phyloP scores from a whole-genome alignment of 2,888 invertebrate species.

The Idaea dimidiata region DNA sequence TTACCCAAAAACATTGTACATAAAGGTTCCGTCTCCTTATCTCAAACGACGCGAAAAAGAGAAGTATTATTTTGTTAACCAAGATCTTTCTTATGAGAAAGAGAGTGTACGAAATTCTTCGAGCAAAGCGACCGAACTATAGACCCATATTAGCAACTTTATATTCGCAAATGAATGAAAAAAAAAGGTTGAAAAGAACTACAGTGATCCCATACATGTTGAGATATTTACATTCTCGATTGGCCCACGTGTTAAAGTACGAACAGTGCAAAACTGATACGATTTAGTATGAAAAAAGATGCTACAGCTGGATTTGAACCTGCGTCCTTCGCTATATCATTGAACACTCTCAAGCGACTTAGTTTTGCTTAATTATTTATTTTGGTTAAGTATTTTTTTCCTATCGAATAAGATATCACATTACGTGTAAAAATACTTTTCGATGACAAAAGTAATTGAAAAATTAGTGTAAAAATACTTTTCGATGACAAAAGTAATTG shows the following conservation, averaged over 20 bases:
- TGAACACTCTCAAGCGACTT: not conserved
- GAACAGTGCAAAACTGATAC: not conserved
- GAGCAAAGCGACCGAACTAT: conserved; percentile 38
- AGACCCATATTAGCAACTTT: conserved; percentile 26
- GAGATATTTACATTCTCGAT: conserved; percentile 70
- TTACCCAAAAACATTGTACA: no score
- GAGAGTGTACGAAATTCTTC: conserved; percentile 36
- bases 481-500: not conserved
- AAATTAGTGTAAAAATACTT: not conserved
- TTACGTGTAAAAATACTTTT: not conserved
- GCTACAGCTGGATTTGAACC: not conserved
- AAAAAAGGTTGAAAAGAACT: conserved; percentile 58
- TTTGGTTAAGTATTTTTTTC: no score
- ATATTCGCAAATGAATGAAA: conserved; percentile 30
- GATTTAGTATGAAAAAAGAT: conserved; percentile 8
- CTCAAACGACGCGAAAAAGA: no score
- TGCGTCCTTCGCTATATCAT: not conserved
- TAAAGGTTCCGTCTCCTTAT: no score
- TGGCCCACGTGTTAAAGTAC: conserved; percentile 66
- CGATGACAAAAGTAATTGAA: no score
- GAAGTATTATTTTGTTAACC: no score
- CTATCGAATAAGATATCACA: not conserved
- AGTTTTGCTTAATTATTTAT: not conserved
- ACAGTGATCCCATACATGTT: conserved; percentile 71
- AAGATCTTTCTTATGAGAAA: no score